These are phyloP conservation scores for Patella pellucida DNA, from an alignment of 2,888 invertebrate genomes.

Conservation along the genomic window DNA sequence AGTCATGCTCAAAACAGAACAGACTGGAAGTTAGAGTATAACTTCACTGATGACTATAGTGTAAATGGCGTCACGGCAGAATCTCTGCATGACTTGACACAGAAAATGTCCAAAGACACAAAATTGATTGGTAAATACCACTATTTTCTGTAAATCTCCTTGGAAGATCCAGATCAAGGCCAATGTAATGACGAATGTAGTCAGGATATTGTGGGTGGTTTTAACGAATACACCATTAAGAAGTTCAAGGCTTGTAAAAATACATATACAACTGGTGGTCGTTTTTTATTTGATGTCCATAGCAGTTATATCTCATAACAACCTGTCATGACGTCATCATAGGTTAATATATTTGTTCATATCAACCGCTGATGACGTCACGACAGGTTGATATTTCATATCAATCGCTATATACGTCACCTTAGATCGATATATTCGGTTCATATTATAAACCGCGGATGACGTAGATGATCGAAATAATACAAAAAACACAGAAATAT, in stretches of 20 bases:
- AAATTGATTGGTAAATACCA: conserved; percentile 35
- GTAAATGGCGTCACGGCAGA: conserved; percentile 84
- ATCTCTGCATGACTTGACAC: conserved; percentile 81
- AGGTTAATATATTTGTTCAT: too few relatives aligned
- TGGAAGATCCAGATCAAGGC: not conserved
- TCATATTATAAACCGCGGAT: too few relatives aligned
- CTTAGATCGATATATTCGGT: too few relatives aligned
- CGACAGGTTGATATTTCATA: too few relatives aligned
- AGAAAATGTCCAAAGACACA: conserved; percentile 30
- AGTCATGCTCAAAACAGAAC: conserved; percentile 78
- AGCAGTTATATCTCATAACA: too few relatives aligned
- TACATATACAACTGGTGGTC: too few relatives aligned
- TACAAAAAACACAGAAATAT: too few relatives aligned
- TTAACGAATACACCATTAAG: not conserved
- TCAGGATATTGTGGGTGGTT: not conserved
- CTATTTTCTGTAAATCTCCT: conserved; percentile 37
- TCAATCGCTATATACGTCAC: too few relatives aligned
- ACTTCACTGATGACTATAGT: conserved; percentile 83
- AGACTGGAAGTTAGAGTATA: conserved; percentile 88
- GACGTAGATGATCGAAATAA: too few relatives aligned
- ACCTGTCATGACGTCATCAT: too few relatives aligned
- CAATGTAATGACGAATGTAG: not conserved
- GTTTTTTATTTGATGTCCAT: too few relatives aligned
- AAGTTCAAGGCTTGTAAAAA: not conserved
- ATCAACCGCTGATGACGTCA: too few relatives aligned